Evolutionary conservation across 2,888 invertebrate species (phyloP), one percentile per base, ranked within the genome.

Genomic region (Poecilobothrus nobilitatus): DNA sequence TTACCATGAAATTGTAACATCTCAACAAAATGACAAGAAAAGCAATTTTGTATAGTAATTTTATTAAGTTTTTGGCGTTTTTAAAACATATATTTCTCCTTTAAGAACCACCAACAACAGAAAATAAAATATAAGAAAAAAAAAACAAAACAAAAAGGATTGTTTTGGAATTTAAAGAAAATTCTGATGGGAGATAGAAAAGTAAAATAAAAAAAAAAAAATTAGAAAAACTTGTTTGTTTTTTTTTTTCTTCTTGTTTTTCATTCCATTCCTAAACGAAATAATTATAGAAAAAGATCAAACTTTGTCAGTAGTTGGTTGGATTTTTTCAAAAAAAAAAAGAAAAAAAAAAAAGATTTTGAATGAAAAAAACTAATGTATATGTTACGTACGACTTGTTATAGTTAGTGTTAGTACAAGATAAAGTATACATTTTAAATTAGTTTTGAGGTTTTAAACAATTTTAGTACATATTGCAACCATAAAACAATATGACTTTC

Each of bases 51-150:
- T 53, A 18, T 53, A 53, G 53, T 6, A 53, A 53, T 53, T 53
- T 53, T 53, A 53, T 53, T 53, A 53, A 53, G 53, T 53, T 53
- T 53, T 53, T 53, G 53, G 53, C 53, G 53, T 53, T 53, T 53
- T 53, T 53, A 53, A 53, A 18, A 53, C 18, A 53, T 15, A 53
- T 18, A 6, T 41, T 41, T 15, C 7, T 41, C 41, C 41, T 41
- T 41, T 41, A 41, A 41, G 15, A 41, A 41, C 12, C 41, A 41
- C 15, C 27, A 27, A 27, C 2, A 27, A 27, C 2, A 27, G 5
- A 27, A 53, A 53, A 53, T 3, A 53, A 9, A 53, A 15, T n/a
- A 6, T 15, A 53, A 53, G 6, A 18, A 18, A 2, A 53, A 53
- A 15, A 3, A 12, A 15, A 41, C 4, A 41, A 27, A 41, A 41